Conservation (phyloP, 2,888 invertebrate genomes). For the Pammene aurita region DNA sequence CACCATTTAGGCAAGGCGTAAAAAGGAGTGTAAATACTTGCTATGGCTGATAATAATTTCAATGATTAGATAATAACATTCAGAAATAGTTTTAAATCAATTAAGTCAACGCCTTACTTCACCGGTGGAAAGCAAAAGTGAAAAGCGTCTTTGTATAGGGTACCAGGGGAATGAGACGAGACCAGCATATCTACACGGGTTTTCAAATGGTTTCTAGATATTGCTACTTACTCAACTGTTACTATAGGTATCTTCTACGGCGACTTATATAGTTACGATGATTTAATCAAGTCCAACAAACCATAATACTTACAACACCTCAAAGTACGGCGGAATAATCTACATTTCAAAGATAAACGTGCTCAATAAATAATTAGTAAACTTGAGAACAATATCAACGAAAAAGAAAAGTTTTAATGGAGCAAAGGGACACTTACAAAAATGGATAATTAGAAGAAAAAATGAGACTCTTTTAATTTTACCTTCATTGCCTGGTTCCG, state of each 20-base stretch:
- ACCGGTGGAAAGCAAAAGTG: neutral
- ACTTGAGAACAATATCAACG: constrained; percentile 42
- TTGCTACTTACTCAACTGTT: constrained; percentile 16
- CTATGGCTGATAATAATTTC: neutral
- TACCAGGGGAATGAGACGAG: neutral
- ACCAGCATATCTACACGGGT: neutral
- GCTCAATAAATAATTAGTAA: constrained; percentile 56
- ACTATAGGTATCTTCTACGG: constrained; percentile 4
- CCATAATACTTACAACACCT: constrained; percentile 33
- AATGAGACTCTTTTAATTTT: constrained; percentile 63
- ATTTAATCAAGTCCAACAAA: constrained; percentile 21
- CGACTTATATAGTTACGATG: constrained; percentile 22
- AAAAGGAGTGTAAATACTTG: neutral
- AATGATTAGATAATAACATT: neutral
- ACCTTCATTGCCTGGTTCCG: constrained; percentile 82
- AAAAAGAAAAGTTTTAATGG: constrained; percentile 53
- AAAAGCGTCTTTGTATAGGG: neutral
- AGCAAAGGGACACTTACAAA: constrained; percentile 66
- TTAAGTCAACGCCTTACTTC: neutral
- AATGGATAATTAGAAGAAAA: constrained; percentile 60
- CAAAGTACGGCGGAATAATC: constrained; percentile 27
- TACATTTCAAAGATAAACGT: constrained; percentile 54
- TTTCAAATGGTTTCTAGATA: constrained; percentile 10
- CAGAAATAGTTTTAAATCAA: neutral
- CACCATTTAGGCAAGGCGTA: neutral